Evolutionary conservation across 2,113 vertebrate species (phyloP).

Genomic region (Noctilio leporinus): DNA sequence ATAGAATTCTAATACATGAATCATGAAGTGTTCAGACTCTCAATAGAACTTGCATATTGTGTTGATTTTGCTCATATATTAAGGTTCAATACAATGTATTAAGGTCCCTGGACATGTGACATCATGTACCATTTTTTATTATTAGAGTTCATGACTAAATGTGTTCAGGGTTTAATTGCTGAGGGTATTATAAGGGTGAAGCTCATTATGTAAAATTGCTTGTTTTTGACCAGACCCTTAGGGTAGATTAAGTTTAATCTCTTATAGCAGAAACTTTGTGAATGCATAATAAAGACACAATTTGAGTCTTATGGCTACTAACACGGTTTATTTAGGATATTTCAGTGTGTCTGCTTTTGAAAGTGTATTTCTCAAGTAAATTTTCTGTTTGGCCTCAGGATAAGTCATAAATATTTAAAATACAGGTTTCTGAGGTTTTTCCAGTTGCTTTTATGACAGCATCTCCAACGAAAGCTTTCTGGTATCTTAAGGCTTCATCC

Average conservation of each 20-base stretch:
- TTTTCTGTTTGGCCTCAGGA: neutral
- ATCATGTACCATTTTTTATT: neutral
- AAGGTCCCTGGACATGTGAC: neutral
- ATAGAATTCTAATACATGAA: conserved; percentile 17
- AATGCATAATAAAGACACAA: neutral
- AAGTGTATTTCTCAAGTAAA: neutral
- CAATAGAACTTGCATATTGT: neutral
- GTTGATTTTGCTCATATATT: neutral
- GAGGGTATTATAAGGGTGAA: neutral
- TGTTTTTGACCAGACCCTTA: neutral
- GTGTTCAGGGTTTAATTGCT: conserved; percentile 3
- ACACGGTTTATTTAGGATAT: neutral
- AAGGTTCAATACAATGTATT: neutral
- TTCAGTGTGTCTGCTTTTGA: neutral
- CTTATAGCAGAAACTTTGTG: neutral
- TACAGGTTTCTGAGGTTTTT: neutral
- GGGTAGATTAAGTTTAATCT: neutral
- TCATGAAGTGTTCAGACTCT: neutral
- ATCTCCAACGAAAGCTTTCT: neutral
- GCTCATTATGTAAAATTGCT: conserved; percentile 17
- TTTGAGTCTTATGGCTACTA: neutral
- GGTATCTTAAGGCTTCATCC: neutral
- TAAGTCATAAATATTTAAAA: neutral
- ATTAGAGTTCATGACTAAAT: neutral
- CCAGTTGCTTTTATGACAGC: neutral